Percentiles rank a stretch among this genome's conserved stretches.
These are phyloP conservation scores for Aphidius ervi DNA, from an alignment of 1,140 invertebrate genomes.

Conservation along the genomic window DNA sequence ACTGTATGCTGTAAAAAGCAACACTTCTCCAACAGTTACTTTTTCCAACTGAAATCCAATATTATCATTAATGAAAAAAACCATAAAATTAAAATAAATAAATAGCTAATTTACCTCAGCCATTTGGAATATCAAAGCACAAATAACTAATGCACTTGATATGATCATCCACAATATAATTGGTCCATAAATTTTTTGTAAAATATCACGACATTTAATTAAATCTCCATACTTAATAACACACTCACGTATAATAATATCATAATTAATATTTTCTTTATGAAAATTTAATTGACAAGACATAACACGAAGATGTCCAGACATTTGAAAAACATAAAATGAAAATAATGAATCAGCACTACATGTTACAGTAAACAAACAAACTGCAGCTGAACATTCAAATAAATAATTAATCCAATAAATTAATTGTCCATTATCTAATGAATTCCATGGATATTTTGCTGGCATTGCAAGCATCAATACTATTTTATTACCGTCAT, in stretches of 20 bases:
- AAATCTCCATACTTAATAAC: conserved; percentile 21
- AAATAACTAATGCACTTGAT: conserved; percentile 29
- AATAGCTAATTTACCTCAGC: conserved; percentile 25
- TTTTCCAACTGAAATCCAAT: conserved; percentile 2
- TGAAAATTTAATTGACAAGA: conserved; percentile 21
- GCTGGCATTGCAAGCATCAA: conserved; percentile 5
- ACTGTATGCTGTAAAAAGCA: not conserved
- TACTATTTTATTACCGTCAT: conserved; percentile 1
- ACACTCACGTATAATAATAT: conserved; percentile 21
- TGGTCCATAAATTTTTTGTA: conserved; percentile 32
- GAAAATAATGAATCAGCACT: conserved; percentile 28
- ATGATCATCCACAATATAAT: conserved; percentile 26
- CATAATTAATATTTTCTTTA: conserved; percentile 14
- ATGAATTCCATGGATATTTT: conserved; percentile 17
- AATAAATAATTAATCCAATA: conserved; percentile 23
- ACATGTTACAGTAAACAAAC: conserved; percentile 16
- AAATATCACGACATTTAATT: conserved; percentile 20
- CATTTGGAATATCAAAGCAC: conserved; percentile 32
- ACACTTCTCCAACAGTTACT: not conserved
- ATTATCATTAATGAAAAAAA: not conserved
- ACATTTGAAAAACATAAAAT: conserved; percentile 29
- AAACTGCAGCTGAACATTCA: conserved; percentile 13
- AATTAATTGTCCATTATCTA: not conserved
- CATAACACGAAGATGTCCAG: conserved; percentile 22
- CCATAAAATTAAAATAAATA: not conserved